Evolutionary conservation across 2,113 vertebrate genomes (phyloP).

Genomic region (Hepsetus odoe): DNA sequence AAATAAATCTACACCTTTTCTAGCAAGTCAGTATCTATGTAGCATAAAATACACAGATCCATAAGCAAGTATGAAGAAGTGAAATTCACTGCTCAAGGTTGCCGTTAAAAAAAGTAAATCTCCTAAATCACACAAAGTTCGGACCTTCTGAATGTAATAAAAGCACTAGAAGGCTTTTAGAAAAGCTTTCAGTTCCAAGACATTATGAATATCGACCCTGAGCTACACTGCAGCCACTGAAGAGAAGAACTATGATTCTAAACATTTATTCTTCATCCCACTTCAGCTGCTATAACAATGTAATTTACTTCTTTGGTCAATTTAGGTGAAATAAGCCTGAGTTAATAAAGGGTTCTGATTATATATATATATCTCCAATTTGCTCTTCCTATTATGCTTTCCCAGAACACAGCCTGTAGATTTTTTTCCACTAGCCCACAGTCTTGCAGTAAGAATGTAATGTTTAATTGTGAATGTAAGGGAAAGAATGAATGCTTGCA

Average conservation of each 20-base stretch:
- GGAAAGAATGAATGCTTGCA: neutral
- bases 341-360: neutral
- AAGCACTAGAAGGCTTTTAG: neutral
- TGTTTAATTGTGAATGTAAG: neutral
- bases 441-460: neutral
- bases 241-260: neutral
- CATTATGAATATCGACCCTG: neutral
- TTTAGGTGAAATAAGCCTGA: neutral
- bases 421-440: neutral
- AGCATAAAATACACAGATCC: too few relatives aligned
- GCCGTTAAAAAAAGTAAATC: too few relatives aligned
- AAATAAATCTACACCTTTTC: too few relatives aligned
- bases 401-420: neutral
- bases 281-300: neutral
- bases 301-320: neutral
- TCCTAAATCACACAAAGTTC: neutral
- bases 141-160: neutral
- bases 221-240: neutral
- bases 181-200: neutral
- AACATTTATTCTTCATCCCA: neutral
- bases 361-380: constrained; percentile 1
- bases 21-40: too few relatives aligned
- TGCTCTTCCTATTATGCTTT: neutral
- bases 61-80: too few relatives aligned
- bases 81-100: too few relatives aligned